phyloP scores from a whole-genome alignment of 2,113 vertebrate genomes.

The Scatophagus argus region DNA sequence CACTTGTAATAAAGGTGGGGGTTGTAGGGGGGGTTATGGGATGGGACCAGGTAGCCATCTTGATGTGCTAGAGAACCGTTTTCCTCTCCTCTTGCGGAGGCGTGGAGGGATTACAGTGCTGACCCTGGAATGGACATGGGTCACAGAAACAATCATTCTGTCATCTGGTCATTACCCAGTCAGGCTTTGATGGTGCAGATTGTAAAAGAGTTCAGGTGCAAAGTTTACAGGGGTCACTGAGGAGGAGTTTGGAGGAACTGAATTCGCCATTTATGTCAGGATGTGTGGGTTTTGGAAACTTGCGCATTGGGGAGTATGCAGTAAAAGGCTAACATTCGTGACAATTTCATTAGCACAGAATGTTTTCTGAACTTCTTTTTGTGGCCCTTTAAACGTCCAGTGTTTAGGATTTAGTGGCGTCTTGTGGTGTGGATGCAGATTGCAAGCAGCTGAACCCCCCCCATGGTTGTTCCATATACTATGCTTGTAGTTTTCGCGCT shows the following conservation, averaged over 20 bases:
- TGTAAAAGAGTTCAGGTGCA: not conserved
- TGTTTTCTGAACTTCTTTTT: too few species aligned
- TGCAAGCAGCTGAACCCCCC: too few species aligned
- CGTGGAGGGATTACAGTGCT: slow-evolving; percentile 12
- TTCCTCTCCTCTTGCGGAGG: not conserved
- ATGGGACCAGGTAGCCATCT: not conserved
- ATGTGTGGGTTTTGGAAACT: too few species aligned
- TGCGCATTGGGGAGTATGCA: not conserved
- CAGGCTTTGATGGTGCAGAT: not conserved
- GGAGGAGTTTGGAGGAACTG: too few species aligned
- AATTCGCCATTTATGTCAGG: not conserved
- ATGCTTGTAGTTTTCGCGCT: not conserved
- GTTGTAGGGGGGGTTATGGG: not conserved
- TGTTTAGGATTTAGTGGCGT: too few species aligned
- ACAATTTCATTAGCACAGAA: too few species aligned
- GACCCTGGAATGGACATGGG: slow-evolving; percentile 38
- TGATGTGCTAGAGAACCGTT: slow-evolving; percentile 10
- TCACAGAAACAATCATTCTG: slow-evolving; percentile 1
- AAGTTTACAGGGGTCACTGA: not conserved
- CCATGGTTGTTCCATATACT: too few species aligned
- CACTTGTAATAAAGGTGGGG: slow-evolving; percentile 29
- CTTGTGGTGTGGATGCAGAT: too few species aligned
- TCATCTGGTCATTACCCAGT: not conserved
- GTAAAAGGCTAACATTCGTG: too few species aligned
- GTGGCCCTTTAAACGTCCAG: too few species aligned